A percentile compares a stretch with the other conserved stretches of the same genome.
Evolutionary conservation across 2,888 invertebrate genomes (phyloP).

Genomic region (Andrena hattorfiana): DNA sequence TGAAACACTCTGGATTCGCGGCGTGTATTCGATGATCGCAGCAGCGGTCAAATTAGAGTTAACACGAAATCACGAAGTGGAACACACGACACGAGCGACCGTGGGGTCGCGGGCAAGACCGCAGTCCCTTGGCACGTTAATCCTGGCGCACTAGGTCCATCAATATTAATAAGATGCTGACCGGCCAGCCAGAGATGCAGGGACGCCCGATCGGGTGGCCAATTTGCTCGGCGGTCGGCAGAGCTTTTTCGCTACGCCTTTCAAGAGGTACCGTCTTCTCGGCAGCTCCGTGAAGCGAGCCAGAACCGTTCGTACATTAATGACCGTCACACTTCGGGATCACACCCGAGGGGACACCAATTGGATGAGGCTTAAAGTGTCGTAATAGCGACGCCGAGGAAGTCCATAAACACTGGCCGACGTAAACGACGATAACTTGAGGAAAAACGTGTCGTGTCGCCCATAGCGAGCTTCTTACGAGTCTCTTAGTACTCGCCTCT

Average conservation of each 20-base stretch:
- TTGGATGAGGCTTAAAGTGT: conserved; percentile 73
- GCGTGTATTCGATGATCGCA: conserved; percentile 24
- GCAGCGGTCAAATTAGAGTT: conserved; percentile 37
- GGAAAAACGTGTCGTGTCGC: conserved; percentile 55
- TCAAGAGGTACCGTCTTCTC: conserved; percentile 51
- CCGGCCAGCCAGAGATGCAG: conserved; percentile 38
- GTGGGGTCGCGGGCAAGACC: conserved; percentile 30
- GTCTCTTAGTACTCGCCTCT: conserved; percentile 24
- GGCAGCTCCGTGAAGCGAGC: conserved; percentile 54
- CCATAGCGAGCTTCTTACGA: conserved; percentile 53
- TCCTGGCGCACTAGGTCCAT: conserved; percentile 71
- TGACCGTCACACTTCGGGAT: conserved; percentile 72
- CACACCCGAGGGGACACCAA: conserved; percentile 57
- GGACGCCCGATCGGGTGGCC: conserved; percentile 58
- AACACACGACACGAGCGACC: conserved; percentile 36
- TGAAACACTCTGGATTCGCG: background rate
- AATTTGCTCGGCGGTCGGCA: conserved; percentile 58
- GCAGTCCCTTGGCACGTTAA: conserved; percentile 71
- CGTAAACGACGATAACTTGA: conserved; percentile 71
- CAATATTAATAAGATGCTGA: conserved; percentile 77
- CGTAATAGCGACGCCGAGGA: conserved; percentile 74
- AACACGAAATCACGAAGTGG: conserved; percentile 48
- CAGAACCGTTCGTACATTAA: conserved; percentile 71
- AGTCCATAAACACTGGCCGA: conserved; percentile 75
- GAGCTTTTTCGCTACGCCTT: conserved; percentile 61